A percentile compares a stretch with the other conserved stretches of the same genome.
Evolutionary conservation across 2,113 vertebrate species (phyloP).

Genomic region (Gyps fulvus): DNA sequence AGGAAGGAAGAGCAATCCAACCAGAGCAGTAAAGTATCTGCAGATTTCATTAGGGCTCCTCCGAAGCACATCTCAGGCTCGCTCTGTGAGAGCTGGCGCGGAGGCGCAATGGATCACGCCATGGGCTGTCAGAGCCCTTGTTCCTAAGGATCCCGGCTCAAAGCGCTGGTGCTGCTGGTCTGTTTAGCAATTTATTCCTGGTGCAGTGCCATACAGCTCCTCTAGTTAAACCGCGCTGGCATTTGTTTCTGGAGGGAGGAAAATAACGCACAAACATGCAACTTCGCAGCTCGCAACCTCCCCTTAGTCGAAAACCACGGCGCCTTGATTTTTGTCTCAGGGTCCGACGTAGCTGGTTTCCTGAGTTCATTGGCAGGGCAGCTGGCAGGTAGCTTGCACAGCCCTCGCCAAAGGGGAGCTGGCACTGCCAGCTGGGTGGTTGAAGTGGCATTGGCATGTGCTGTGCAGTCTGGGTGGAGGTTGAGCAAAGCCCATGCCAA

Average conservation of each 20-base stretch:
- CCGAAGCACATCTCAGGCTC: fast-evolving
- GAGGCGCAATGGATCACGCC: background rate
- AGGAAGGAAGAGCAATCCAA: background rate
- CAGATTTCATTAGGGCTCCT: background rate
- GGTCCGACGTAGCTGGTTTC: background rate
- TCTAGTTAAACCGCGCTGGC: background rate
- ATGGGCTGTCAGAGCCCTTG: background rate
- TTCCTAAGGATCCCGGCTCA: background rate
- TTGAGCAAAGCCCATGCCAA: background rate
- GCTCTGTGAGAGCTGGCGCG: fast-evolving
- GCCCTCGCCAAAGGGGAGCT: background rate
- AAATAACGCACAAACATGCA: background rate
- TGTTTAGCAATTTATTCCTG: background rate
- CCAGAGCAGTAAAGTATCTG: background rate
- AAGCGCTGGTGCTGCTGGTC: background rate
- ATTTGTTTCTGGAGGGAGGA: background rate
- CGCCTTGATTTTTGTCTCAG: background rate
- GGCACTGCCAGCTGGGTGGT: background rate
- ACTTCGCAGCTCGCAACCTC: background rate
- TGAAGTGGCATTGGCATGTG: background rate
- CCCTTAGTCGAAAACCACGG: fast-evolving
- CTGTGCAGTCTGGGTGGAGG: background rate
- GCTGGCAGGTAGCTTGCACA: background rate
- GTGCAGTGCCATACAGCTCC: background rate
- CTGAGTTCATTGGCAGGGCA: background rate